Conservation (phyloP, 2,888 invertebrate species). For the Girardia tigrina region DNA sequence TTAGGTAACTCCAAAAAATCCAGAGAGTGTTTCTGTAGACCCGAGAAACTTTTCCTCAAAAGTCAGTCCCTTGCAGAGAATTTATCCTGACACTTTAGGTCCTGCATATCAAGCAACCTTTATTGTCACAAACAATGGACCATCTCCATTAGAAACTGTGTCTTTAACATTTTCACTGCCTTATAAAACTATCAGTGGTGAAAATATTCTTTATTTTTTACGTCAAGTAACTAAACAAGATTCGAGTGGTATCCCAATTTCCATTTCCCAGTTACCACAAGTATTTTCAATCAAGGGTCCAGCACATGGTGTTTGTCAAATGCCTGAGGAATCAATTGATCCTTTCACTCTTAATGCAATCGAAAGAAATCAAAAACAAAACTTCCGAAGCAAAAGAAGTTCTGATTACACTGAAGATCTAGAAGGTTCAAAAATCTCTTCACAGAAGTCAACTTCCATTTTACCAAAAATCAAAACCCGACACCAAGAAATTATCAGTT, state of each 20-base stretch:
- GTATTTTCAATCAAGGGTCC: slow-evolving; percentile 24
- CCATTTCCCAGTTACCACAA: slow-evolving; percentile 12
- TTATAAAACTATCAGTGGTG: slow-evolving; percentile 27
- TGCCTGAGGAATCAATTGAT: slow-evolving; percentile 8
- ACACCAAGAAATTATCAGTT: slow-evolving; percentile 30
- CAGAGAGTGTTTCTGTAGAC: slow-evolving; percentile 11
- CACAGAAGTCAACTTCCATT: slow-evolving; percentile 9
- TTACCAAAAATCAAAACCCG: slow-evolving; percentile 25
- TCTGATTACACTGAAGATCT: neutral
- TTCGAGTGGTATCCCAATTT: neutral
- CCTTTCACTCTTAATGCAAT: slow-evolving; percentile 32
- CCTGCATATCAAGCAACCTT: slow-evolving; percentile 35
- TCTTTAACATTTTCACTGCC: slow-evolving; percentile 32
- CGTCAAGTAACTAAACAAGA: slow-evolving; percentile 24
- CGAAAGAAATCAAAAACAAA: neutral
- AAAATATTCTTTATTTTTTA: slow-evolving; percentile 33
- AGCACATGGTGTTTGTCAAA: slow-evolving; percentile 15
- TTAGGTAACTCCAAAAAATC: neutral
- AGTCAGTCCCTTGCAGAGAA: slow-evolving; percentile 27
- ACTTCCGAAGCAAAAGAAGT: neutral
- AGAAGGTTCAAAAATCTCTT: neutral
- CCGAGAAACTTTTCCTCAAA: slow-evolving; percentile 30
- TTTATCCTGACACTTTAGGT: slow-evolving; percentile 33
- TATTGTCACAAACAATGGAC: slow-evolving; percentile 31
- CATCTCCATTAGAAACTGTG: slow-evolving; percentile 35